Base-by-base conservation (phyloP, 2,888 invertebrate species). In the Chrysolina haemoptera region DNA sequence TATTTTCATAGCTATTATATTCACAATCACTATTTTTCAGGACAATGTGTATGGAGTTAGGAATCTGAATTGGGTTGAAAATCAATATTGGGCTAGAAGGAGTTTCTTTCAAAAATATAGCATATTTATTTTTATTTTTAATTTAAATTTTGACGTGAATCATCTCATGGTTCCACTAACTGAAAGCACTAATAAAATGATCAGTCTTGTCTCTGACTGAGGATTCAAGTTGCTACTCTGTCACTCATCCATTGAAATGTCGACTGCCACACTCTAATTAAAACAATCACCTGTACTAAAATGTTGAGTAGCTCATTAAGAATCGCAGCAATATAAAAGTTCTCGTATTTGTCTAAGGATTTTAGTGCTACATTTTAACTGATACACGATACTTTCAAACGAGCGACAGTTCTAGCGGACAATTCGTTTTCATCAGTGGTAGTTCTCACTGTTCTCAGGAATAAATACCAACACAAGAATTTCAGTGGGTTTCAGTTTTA, bases 311-410 rank as follows among this genome's bases (percentile, higher is more conserved):
- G 66, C 62, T 70, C 70, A 73, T 55, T 63, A 55, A 73, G 73
- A 73, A 73, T 67, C 62, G 18, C 5, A 8, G 41, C 48, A 41
- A 70, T 70, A 73, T 73, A 73, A 73, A 69, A 69, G 63, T 66
- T 66, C 41, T 62, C 62, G 62, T 62, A 41, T 62, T n/a, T 10
- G 11, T 46, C 40, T 6, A 11, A 8, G 27, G 48, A 65, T 62
- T 73, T 73, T 67, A 73, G 73, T 73, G 43, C 41, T 59, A 35
- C 43, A 18, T 62, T 62, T 62, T 62, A 66, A 41, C 62, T 20
- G n/a, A 48, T 41, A 41, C 20, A 68, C 48, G 69, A 69, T 48
- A 48, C 27, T 48, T 48, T 22, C 14, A 5, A 46, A 43, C 27
- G 22, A 63, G 46, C 20, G 64, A 27, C 46, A 14, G n/a, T 16